Conservation (phyloP, 2,888 invertebrate species). For the Sylvicola cinctus region DNA sequence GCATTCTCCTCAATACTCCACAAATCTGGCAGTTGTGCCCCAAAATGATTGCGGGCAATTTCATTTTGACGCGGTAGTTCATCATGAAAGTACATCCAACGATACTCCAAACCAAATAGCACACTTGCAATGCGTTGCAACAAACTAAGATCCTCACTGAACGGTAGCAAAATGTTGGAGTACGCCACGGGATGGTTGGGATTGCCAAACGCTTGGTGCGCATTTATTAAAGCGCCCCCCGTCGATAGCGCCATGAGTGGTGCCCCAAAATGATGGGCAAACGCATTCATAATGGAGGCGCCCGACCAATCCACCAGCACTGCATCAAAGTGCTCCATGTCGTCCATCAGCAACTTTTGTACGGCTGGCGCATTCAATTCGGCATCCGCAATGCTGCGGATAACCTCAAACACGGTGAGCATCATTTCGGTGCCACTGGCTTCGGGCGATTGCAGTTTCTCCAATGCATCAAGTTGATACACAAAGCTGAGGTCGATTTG, state of each 20-base stretch:
- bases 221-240: slow-evolving; percentile 27
- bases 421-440: slow-evolving; percentile 12
- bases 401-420: slow-evolving; percentile 11
- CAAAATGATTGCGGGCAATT: slow-evolving; percentile 12
- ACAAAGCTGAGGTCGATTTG: slow-evolving; percentile 21
- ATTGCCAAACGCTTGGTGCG: slow-evolving; percentile 31
- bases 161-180: slow-evolving; percentile 28
- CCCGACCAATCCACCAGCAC: slow-evolving; percentile 33
- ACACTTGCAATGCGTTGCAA: slow-evolving; percentile 17
- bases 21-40: slow-evolving; percentile 10
- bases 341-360: slow-evolving; percentile 10
- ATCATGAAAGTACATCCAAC: slow-evolving; percentile 12
- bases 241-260: slow-evolving; percentile 32
- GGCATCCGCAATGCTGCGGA: slow-evolving; percentile 11
- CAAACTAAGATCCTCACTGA: slow-evolving; percentile 23
- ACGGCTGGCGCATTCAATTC: slow-evolving; percentile 13
- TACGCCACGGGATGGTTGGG: slow-evolving; percentile 30
- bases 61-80: slow-evolving; percentile 13
- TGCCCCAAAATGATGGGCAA: slow-evolving; percentile 30
- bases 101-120: slow-evolving; percentile 11
- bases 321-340: slow-evolving; percentile 31
- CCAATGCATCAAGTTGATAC: slow-evolving; percentile 10
- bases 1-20: slow-evolving; percentile 12
- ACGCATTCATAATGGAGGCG: slow-evolving; percentile 27
- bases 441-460: slow-evolving; percentile 10